Conservation (phyloP, 2,888 invertebrate species). For the Sphaerophoria taeniata region DNA sequence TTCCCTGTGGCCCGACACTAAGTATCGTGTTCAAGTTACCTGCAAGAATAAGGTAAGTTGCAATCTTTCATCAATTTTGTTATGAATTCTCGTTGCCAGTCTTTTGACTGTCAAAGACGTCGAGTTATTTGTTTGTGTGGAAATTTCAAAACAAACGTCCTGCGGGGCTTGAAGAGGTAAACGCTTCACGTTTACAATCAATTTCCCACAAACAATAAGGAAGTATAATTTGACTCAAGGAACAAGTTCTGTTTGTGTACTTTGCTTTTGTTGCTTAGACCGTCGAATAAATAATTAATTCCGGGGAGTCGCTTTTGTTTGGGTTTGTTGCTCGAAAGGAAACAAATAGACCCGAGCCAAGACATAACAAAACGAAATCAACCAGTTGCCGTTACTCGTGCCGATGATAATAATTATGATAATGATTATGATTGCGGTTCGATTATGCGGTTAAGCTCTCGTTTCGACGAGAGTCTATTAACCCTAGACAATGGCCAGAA, state of each 20-base stretch:
- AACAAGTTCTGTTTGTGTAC: slow-evolving; percentile 36
- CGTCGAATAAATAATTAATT: background rate
- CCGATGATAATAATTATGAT: slow-evolving; percentile 25
- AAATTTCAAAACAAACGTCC: slow-evolving; percentile 64
- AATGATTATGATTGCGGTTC: slow-evolving; percentile 31
- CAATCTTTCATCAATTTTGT: background rate
- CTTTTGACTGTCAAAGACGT: slow-evolving; percentile 52
- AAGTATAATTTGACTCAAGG: background rate
- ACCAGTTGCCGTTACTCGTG: slow-evolving; percentile 50
- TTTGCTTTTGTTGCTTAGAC: slow-evolving; percentile 11
- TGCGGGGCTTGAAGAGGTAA: background rate
- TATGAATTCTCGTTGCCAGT: slow-evolving; percentile 30
- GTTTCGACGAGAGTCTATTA: slow-evolving; percentile 63
- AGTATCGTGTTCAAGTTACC: slow-evolving; percentile 82
- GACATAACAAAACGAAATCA: slow-evolving; percentile 19
- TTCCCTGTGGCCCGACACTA: slow-evolving; percentile 82
- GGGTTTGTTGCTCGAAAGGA: background rate
- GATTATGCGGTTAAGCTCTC: background rate
- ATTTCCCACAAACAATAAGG: slow-evolving; percentile 62
- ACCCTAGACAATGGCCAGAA: slow-evolving; percentile 64
- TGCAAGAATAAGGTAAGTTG: slow-evolving; percentile 82
- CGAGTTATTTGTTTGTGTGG: slow-evolving; percentile 64
- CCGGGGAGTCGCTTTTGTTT: slow-evolving; percentile 51
- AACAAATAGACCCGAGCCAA: background rate
- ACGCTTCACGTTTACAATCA: slow-evolving; percentile 54